Evolutionary conservation across 2,113 vertebrate genomes (phyloP).

Genomic region (Gulo gulo): DNA sequence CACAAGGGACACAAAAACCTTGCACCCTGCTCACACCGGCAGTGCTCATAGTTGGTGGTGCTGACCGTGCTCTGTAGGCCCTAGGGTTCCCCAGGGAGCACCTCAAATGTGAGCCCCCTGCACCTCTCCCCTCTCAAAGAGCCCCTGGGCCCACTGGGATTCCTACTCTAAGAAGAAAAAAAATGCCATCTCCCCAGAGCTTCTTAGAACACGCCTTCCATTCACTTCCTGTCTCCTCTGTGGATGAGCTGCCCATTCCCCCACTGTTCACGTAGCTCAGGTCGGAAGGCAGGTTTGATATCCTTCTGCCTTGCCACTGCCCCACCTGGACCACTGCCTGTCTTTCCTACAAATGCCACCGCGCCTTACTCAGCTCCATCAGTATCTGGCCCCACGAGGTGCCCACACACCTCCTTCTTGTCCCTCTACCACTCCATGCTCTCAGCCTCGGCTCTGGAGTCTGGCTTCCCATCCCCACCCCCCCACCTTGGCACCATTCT

Average conservation of each 20-base stretch:
- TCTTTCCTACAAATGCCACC: neutral
- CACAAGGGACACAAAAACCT: neutral
- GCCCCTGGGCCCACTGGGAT: neutral
- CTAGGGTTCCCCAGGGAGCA: neutral
- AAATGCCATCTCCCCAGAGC: neutral
- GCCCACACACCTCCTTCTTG: neutral
- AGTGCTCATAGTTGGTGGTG: neutral
- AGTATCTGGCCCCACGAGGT: neutral
- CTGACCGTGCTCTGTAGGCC: rapidly evolving
- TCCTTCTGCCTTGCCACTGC: neutral
- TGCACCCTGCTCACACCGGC: neutral
- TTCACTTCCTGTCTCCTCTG: neutral
- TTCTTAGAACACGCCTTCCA: neutral
- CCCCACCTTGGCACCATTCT: neutral
- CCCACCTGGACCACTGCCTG: neutral
- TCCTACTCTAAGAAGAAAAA: neutral
- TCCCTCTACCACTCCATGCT: neutral
- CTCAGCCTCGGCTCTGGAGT: neutral
- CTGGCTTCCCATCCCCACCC: neutral
- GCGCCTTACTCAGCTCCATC: neutral
- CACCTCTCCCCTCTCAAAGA: neutral
- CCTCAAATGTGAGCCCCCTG: neutral
- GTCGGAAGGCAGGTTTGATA: neutral
- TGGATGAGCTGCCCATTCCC: neutral
- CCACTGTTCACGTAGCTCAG: neutral